Base-by-base conservation (phyloP, 2,888 invertebrate species). In the Listrodromus nycthemerus region DNA sequence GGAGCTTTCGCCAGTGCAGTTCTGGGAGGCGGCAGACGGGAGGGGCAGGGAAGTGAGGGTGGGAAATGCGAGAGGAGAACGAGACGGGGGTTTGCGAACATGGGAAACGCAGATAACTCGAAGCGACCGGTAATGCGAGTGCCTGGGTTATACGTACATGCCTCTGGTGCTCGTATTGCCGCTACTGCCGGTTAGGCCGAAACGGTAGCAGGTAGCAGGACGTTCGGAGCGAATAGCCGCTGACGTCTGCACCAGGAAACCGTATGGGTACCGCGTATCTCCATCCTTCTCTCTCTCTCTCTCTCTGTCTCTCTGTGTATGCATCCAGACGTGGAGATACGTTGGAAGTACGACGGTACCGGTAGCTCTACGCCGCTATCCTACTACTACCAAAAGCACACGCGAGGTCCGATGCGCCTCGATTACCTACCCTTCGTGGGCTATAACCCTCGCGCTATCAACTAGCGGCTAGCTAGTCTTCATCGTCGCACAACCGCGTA, bases 21-120 rank as follows among this genome's bases (percentile, higher is more conserved):
- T 80, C 71, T 76, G 67, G 65, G 69, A 52, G 58, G 82, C 71
- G 85, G 81, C 37, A 6, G 82, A 21, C 21, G 73, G 45, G 41
- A 48, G 81, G 63, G 73, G n/a, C 63, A n/a, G 58, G 30, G 50
- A 48, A 24, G 79, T 67, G 27, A 45, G 74, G 69, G 65, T 70
- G 76, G 79, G 79, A 75, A 66, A 77, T 75, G 80, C 77, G 61
- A 71, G 71, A 52, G 63, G 21, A 78, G 63, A 37, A 27, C 63
- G 82, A 80, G 86, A 75, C 80, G 75, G 78, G 74, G 74, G 82
- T 84, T 82, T 80, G 85, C 87, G 91, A 92, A 91, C 91, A 89
- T 91, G 91, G 92, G 89, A 88, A 91, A 90, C 89, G 90, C 89
- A 92, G 92, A 92, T 92, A 92, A 92, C 92, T 92, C 89, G 91